phyloP scores from a whole-genome alignment of 2,797 vertebrate species.

The Gymnopithys bicolor region DNA sequence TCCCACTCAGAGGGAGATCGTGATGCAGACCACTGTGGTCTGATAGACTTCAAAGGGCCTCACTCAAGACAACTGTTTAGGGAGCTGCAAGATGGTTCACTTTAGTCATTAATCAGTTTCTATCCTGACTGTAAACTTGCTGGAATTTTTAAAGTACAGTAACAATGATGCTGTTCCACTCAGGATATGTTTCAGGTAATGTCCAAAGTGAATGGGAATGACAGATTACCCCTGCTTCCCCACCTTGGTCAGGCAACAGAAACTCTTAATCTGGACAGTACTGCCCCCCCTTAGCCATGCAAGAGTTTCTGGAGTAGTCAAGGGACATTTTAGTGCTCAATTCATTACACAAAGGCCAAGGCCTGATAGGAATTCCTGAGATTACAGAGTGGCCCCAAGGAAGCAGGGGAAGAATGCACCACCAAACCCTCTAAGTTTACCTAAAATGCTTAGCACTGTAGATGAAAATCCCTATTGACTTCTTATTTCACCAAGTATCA shows the following conservation, averaged over 20 bases:
- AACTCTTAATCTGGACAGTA: neutral
- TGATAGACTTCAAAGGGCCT: neutral
- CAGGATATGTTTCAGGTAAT: too few species aligned
- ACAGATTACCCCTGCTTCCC: neutral
- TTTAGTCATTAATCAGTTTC: neutral
- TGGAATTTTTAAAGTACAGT: neutral
- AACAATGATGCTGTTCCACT: neutral
- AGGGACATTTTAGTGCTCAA: neutral
- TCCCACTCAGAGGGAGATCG: neutral
- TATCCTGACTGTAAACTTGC: neutral
- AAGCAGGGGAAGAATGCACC: neutral
- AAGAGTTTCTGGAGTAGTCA: neutral
- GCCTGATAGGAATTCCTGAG: neutral
- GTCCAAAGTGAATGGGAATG: neutral
- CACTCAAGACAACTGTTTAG: neutral
- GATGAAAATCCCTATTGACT: neutral
- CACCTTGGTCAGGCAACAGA: neutral
- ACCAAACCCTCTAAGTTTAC: neutral
- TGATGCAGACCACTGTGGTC: accelerated
- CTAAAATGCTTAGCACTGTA: neutral
- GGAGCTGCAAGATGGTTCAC: neutral
- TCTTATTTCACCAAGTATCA: neutral
- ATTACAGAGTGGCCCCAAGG: neutral
- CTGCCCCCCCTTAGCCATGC: accelerated
- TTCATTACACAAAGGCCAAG: neutral